Conservation (phyloP, 2,888 invertebrate genomes). For the Pseudococcus jackbeardsleyi region DNA sequence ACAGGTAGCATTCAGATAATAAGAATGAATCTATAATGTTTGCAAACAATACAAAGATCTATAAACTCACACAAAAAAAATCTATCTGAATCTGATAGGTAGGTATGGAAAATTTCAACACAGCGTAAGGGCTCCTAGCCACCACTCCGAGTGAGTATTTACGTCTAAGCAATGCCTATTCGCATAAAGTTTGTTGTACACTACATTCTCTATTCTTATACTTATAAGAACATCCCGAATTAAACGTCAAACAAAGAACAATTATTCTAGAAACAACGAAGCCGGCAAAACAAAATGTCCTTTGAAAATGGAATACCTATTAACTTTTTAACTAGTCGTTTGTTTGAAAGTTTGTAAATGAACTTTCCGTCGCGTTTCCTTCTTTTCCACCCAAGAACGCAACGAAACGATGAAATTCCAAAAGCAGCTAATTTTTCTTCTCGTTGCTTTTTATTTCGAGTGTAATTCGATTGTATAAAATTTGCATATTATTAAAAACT, state of each 20-base stretch:
- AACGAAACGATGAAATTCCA: neutral
- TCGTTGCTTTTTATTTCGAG: constrained; percentile 9
- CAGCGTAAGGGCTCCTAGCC: too few relatives aligned
- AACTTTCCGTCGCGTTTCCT: constrained; percentile 18
- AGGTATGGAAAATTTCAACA: too few relatives aligned
- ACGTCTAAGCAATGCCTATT: neutral
- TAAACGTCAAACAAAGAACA: constrained; percentile 16
- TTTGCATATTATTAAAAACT: constrained; percentile 24
- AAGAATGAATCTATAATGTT: too few relatives aligned
- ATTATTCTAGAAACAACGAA: constrained; percentile 23
- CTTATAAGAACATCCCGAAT: constrained; percentile 8
- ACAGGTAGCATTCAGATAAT: too few relatives aligned
- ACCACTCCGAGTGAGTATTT: too few relatives aligned
- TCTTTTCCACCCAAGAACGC: neutral
- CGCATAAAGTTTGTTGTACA: neutral
- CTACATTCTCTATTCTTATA: too few relatives aligned
- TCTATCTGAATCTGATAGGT: too few relatives aligned
- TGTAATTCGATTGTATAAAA: constrained; percentile 22
- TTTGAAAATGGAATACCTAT: constrained; percentile 18
- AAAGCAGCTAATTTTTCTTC: constrained; percentile 25
- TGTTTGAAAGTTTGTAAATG: constrained; percentile 14
- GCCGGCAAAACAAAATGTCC: constrained; percentile 11
- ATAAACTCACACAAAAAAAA: too few relatives aligned
- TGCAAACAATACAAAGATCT: too few relatives aligned
- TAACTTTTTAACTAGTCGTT: constrained; percentile 32